Evolutionary conservation across 2,888 invertebrate species (phyloP), one percentile per base, ranked within the genome.

Genomic region (Gastracanthus pulcherrimus): DNA sequence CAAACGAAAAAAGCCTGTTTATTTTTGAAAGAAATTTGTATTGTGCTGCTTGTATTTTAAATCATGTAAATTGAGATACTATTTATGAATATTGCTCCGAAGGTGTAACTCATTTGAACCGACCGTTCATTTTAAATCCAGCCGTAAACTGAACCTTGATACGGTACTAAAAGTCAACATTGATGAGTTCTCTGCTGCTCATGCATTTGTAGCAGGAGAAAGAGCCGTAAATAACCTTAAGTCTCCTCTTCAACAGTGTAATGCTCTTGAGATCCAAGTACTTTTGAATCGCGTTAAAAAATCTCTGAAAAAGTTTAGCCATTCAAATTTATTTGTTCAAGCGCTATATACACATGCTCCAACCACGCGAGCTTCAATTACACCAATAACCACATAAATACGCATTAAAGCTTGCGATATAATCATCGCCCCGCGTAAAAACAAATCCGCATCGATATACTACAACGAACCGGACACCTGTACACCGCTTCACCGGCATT

Each of bases 31-130:
- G 26, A 7, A 26, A 9, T 55, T n/a, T 26, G 55, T 51, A 16
- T 11, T 9, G 55, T 11, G 55, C 23, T 2, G 55, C 26, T n/a
- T n/a, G n/a, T n/a, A 13, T 55, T 55, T 55, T 55, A 55, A 55
- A 55, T 55, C 55, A 55, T 55, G 55, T 23, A 55, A 55, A 55
- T 55, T 55, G 55, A 55, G 55, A 55, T 55, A 55, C 55, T 55
- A 55, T 55, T 55, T 55, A 55, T 55, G 55, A 55, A 55, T 64
- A 64, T 64, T 36, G 38, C 13, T 64, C 19, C 64, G 38, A 64
- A 64, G 36, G 36, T 64, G 55, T 55, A 55, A 55, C 55, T 55
- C 55, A 55, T 55, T 55, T 55, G 55, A 23, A 26, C 55, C 55
- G 55, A 23, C 23, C 23, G 55, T 55, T 55, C 55, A 26, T 55